Conservation (phyloP, 1,140 invertebrate species). For the Aphidius ervi region DNA sequence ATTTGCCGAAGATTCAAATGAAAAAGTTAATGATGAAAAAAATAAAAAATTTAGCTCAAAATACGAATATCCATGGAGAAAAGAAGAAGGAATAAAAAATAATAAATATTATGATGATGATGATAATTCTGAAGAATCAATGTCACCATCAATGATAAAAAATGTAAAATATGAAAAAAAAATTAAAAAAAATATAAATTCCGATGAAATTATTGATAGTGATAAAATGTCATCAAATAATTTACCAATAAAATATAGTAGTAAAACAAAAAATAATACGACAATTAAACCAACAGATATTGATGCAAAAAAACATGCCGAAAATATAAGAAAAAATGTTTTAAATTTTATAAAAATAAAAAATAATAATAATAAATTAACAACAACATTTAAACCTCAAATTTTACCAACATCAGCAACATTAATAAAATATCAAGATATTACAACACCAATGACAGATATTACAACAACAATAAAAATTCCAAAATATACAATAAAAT, state of each 20-base stretch:
- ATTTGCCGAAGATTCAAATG: conserved; percentile 9
- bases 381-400: conserved; percentile 11
- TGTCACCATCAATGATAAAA: conserved; percentile 18
- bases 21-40: conserved; percentile 15
- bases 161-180: background rate
- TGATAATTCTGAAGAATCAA: conserved; percentile 17
- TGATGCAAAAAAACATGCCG: too few species aligned
- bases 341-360: background rate
- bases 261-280: conserved; percentile 20
- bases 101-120: conserved; percentile 7
- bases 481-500: background rate
- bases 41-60: conserved; percentile 4
- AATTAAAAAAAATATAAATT: conserved; percentile 6
- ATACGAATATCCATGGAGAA: conserved; percentile 39
- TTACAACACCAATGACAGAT: conserved; percentile 5
- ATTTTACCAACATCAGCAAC: conserved; percentile 15
- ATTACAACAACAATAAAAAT: background rate
- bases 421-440: background rate
- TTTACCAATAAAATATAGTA: conserved; percentile 28
- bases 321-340: background rate
- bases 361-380: background rate
- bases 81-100: conserved; percentile 22
- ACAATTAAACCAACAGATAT: conserved; percentile 1
- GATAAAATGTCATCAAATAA: conserved; percentile 21
- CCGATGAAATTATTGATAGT: conserved; percentile 19